Conservation (phyloP, 2,113 vertebrate species). For the Pseudorasbora parva region DNA sequence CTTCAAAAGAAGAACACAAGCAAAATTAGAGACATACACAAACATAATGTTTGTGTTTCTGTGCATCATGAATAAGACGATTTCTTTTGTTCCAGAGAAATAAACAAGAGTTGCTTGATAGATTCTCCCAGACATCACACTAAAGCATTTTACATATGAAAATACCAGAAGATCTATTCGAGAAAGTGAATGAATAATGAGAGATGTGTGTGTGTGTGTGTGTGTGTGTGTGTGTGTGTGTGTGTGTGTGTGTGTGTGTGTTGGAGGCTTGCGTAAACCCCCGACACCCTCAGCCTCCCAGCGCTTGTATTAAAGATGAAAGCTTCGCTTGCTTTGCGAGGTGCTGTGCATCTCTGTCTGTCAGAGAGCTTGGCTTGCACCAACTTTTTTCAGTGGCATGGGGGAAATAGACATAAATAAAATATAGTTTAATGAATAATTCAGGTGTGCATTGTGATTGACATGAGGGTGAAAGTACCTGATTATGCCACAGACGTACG, state of each 20-base stretch:
- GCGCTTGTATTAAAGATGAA: conserved; percentile 75
- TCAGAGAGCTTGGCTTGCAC: conserved; percentile 69
- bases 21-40: too few relatives aligned
- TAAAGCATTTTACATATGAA: conserved; percentile 69
- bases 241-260: conserved; percentile 38
- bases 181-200: conserved; percentile 52
- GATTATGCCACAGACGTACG: conserved; percentile 71
- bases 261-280: conserved; percentile 40
- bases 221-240: conserved; percentile 32
- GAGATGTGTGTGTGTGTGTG: conserved; percentile 28
- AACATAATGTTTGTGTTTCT: conserved; percentile 25
- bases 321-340: conserved; percentile 55
- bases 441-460: conserved; percentile 77
- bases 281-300: conserved; percentile 68
- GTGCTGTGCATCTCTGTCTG: conserved; percentile 67
- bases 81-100: conserved; percentile 49
- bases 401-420: conserved; percentile 81
- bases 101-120: conserved; percentile 61
- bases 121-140: conserved; percentile 61
- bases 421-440: conserved; percentile 79
- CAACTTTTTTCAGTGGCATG: conserved; percentile 76
- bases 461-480: conserved; percentile 71
- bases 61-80: background rate
- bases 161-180: conserved; percentile 64
- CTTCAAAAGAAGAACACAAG: too few relatives aligned